Evolutionary conservation across 2,797 vertebrate species (phyloP), one percentile per base, ranked within the genome.

Genomic region (Alectoris magna): DNA sequence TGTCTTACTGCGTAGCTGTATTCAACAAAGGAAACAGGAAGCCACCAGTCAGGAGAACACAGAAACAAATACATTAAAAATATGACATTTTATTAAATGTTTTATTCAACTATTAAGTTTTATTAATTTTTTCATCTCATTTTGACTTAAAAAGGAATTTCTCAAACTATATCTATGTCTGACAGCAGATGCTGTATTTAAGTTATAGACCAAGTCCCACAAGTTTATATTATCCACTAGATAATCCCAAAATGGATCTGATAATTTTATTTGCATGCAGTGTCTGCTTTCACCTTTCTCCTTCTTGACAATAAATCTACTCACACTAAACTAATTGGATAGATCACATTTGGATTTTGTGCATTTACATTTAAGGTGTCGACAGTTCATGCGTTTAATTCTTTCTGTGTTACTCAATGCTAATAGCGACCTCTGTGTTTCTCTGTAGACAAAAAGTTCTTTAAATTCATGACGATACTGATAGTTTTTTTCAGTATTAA

Each of bases 21-120:
- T 69, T 92, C 75, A 88, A 63, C 17, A 12, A 58, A 36, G 64
- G 95, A 94, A 94, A 93, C 73, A 95, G 94, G 88, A 96, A 97
- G 79, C 27, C 14, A 90, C 68, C 87, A 81, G 69, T 56, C 56
- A 60, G 51, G 31, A 90, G 55, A 36, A 15, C 58, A 48, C 7
- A 17, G 31, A 91, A 96, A 90, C 24, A 66, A 80, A 53, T 12
- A 49, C 10, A 53, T 17, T 73, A 77, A 88, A 90, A 88, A 73
- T 7, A 91, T 2, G 8, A 67, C 31, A 56, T 68, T 59, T 84
- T 84, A 92, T 67, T 77, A 80, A 67, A 92, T 43, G 2, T 64
- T 92, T 67, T 58, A 94, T 72, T 63, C 62, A 74, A 18, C 46
- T 51, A 88, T 31, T 63, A 69, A 29, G 24, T n/a, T 83, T 72